Percentiles rank a stretch among this genome's conserved stretches.
Conservation (phyloP, 2,888 invertebrate genomes). For the Mimumesa dahlbomi region DNA sequence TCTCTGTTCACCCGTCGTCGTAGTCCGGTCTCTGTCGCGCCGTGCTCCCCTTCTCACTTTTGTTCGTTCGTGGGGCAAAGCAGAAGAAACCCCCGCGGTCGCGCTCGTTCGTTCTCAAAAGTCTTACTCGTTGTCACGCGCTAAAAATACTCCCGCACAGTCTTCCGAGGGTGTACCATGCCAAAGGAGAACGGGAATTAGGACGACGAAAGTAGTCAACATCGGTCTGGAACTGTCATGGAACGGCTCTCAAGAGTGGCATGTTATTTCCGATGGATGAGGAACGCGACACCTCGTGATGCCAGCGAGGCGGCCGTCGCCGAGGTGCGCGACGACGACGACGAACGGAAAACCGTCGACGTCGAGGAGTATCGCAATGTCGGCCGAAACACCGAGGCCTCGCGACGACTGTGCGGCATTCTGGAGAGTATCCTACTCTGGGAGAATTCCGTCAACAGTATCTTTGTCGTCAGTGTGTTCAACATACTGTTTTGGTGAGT, state of each 20-base stretch:
- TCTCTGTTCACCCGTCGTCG: background rate
- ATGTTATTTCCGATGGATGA: constrained; percentile 69
- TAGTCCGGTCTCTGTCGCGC: constrained; percentile 5
- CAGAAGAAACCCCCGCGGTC: constrained; percentile 50
- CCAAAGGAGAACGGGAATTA: constrained; percentile 62
- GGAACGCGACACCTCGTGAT: constrained; percentile 42
- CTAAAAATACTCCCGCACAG: constrained; percentile 67
- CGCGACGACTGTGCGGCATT: constrained; percentile 62
- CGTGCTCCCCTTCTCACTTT: constrained; percentile 10
- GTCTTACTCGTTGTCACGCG: constrained; percentile 62
- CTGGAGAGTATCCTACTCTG: constrained; percentile 74
- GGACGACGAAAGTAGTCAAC: constrained; percentile 53
- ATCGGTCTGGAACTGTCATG: constrained; percentile 65
- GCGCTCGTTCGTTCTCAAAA: constrained; percentile 48
- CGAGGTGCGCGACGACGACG: constrained; percentile 24
- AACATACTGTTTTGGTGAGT: constrained; percentile 77
- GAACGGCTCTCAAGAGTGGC: constrained; percentile 71
- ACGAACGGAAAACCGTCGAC: constrained; percentile 32
- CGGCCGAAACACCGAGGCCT: constrained; percentile 39
- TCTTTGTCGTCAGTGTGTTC: constrained; percentile 73
- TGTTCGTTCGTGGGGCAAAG: constrained; percentile 33
- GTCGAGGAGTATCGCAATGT: constrained; percentile 33
- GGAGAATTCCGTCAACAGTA: constrained; percentile 75
- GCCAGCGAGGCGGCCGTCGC: constrained; percentile 16
- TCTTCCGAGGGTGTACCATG: constrained; percentile 64